Base-by-base conservation (phyloP, 2,797 vertebrate species). In the Syngnathus acus region DNA sequence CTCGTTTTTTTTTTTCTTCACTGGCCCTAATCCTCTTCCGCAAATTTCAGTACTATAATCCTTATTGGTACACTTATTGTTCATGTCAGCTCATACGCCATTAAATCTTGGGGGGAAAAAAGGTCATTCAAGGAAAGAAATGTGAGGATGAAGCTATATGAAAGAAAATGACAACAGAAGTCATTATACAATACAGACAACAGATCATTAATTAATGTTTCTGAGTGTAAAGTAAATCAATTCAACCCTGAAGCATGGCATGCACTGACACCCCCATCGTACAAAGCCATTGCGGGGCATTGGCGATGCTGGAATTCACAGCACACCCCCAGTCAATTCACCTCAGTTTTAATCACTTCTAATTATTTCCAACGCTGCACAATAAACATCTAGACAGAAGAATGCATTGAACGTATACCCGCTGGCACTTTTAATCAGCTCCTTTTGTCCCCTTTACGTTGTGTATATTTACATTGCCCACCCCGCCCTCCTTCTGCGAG, bases 171-270 rank as follows among this genome's bases (percentile, higher is more conserved):
- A 69, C 84, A 82, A 84, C 77, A 76, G 65, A 73, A 82, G 78
- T 71, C 73, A 66, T 71, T 82, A 74, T 83, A 80, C 84, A 77
- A 83, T 80, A 69, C 74, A 76, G 76, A 76, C 79, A 80, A 63
- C 75, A 82, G 79, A 88, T 88, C 78, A 86, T 88, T 89, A 86
- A 89, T 88, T 86, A 88, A 89, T 86, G 80, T 78, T 81, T 82
- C 78, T 5, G 79, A 79, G 86, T 87, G 84, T 87, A 88, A 88
- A 84, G 85, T 79, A 87, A 90, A 91, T 90, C 75, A 81, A 91
- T 91, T 89, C 71, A 64, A 73, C 80, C 78, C 72, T 70, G 76
- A 76, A 85, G 83, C 81, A 87, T 60, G 79, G 81, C 85, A 87
- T 69, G 85, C 82, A 84, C 81, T 73, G 81, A 80, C 84, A 81